Conservation (phyloP, 1,140 invertebrate genomes). For the Drosophila nebulosa region DNA sequence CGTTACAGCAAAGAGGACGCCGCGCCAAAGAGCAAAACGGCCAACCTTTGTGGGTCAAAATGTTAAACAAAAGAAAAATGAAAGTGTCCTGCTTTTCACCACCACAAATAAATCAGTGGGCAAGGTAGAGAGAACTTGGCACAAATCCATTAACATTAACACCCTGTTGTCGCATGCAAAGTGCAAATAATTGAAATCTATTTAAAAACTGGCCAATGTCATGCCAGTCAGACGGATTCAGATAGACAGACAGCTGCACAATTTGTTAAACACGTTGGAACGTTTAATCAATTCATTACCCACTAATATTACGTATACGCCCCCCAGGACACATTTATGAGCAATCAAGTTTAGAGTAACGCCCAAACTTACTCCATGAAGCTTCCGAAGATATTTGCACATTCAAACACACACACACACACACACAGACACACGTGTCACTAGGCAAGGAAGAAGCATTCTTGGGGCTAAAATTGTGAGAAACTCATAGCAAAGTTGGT, state of each 20-base stretch:
- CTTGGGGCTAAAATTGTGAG: neutral
- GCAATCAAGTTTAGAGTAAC: conserved; percentile 66
- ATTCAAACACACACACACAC: conserved; percentile 36
- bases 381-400: conserved; percentile 69
- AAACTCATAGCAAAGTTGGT: neutral
- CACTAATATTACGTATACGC: conserved; percentile 72
- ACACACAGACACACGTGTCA: conserved; percentile 24
- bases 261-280: conserved; percentile 42
- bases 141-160: conserved; percentile 77
- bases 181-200: conserved; percentile 55
- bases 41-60: conserved; percentile 73
- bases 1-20: conserved; percentile 52
- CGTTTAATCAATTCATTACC: conserved; percentile 77
- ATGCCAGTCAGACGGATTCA: conserved; percentile 23
- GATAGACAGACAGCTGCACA: conserved; percentile 24
- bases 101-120: conserved; percentile 64
- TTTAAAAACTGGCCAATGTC: conserved; percentile 75
- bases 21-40: conserved; percentile 34
- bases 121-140: conserved; percentile 61
- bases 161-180: conserved; percentile 59
- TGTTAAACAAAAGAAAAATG: conserved; percentile 23
- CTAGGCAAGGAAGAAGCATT: neutral
- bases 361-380: too few species aligned
- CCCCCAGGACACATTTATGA: conserved; percentile 74
- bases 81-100: conserved; percentile 41